phyloP scores from a whole-genome alignment of 2,797 vertebrate genomes.

The Acrossocheilus fasciatus region DNA sequence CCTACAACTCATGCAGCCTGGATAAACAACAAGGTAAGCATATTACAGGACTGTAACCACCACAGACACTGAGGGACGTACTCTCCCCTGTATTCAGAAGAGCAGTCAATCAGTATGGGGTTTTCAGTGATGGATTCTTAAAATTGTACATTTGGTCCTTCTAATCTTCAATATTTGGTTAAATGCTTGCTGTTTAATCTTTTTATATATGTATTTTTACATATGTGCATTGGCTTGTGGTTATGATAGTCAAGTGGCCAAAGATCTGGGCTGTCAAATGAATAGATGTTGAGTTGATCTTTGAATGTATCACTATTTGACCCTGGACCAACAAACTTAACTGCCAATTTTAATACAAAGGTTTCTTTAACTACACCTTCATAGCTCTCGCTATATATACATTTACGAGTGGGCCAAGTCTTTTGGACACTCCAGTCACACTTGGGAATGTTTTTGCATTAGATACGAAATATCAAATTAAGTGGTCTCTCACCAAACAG shows the following conservation, averaged over 20 bases:
- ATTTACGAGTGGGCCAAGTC: not conserved
- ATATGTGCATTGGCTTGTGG: not conserved
- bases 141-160: not conserved
- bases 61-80: not conserved
- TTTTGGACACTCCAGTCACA: not conserved
- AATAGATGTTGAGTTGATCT: conserved; percentile 2
- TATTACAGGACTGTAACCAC: not conserved
- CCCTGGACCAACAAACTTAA: not conserved
- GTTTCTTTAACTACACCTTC: not conserved
- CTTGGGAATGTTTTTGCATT: not conserved
- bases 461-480: not conserved
- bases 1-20: conserved; percentile 67
- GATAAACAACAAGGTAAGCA: conserved; percentile 71
- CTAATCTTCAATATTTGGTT: not conserved
- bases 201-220: not conserved
- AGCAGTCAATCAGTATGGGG: not conserved
- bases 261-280: not conserved
- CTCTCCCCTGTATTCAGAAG: not conserved
- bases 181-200: not conserved
- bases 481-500: not conserved
- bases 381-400: not conserved
- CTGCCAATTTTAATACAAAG: not conserved
- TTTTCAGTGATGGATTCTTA: not conserved
- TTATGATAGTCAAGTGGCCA: not conserved
- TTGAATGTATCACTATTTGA: not conserved